Evolutionary conservation across 2,888 invertebrate genomes (phyloP).

Genomic region (Eupeodes luniger): DNA sequence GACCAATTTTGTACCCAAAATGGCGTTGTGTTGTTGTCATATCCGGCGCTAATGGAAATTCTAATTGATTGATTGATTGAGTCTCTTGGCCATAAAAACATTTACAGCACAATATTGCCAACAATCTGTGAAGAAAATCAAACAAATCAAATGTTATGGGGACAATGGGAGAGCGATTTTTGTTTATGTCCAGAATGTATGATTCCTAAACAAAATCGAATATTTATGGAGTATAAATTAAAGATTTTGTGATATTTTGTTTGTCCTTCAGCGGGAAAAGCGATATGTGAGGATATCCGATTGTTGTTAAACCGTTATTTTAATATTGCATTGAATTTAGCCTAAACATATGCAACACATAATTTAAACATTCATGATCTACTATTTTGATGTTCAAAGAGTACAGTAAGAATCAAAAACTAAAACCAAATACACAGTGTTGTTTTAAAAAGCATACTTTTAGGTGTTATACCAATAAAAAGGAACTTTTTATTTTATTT

Average conservation of each 20-base stretch:
- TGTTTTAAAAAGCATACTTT: too few relatives aligned
- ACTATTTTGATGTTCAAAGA: too few relatives aligned
- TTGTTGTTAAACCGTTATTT: not conserved
- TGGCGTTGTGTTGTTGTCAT: constrained; percentile 78
- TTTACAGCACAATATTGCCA: constrained; percentile 33
- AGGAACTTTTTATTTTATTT: too few relatives aligned
- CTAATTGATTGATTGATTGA: constrained; percentile 79
- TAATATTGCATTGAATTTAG: not conserved
- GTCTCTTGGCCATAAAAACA: constrained; percentile 56
- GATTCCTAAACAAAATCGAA: constrained; percentile 4
- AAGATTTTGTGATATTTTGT: not conserved
- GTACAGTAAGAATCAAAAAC: too few relatives aligned
- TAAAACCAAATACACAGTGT: too few relatives aligned
- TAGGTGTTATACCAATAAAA: too few relatives aligned
- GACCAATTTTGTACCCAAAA: constrained; percentile 58
- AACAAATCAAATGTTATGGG: not conserved
- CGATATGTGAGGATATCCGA: not conserved
- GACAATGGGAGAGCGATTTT: constrained; percentile 9
- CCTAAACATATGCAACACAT: not conserved
- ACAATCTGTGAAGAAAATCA: constrained; percentile 25
- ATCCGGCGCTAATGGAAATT: constrained; percentile 80
- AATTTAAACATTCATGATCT: not conserved
- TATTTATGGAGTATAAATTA: not conserved
- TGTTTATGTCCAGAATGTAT: not conserved
- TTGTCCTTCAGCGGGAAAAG: not conserved